Evolutionary conservation across 1,140 invertebrate species (phyloP).

Genomic region (Leptestheria dahalacensis): DNA sequence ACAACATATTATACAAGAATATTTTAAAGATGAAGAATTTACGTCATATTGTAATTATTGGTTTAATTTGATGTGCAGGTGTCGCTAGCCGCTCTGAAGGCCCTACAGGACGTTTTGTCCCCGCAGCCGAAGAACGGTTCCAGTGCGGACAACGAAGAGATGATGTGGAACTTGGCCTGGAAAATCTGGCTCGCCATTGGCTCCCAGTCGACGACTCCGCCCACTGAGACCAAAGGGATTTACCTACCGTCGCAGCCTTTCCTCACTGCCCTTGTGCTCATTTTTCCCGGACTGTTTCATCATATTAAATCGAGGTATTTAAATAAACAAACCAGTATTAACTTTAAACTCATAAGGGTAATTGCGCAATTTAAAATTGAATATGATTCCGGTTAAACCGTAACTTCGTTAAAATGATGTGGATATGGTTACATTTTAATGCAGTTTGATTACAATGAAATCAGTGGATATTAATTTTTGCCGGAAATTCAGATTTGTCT

Average conservation of each 20-base stretch:
- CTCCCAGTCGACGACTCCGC: conserved; percentile 51
- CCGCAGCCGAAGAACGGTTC: conserved; percentile 30
- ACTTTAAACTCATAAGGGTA: too few relatives aligned
- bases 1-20: too few relatives aligned
- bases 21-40: too few relatives aligned
- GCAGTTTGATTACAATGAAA: too few relatives aligned
- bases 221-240: conserved; percentile 40
- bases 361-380: too few relatives aligned
- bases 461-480: too few relatives aligned
- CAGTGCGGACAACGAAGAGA: conserved; percentile 34
- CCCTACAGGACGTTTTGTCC: conserved; percentile 84
- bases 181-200: conserved; percentile 74
- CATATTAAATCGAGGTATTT: conserved; percentile 53
- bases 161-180: conserved; percentile 65
- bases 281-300: conserved; percentile 82
- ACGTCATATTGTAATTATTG: too few relatives aligned
- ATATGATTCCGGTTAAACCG: too few relatives aligned
- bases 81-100: conserved; percentile 85
- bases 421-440: too few relatives aligned
- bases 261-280: conserved; percentile 80
- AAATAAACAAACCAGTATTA: too few relatives aligned
- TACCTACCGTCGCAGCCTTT: conserved; percentile 84
- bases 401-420: too few relatives aligned
- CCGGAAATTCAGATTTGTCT: conserved; percentile 57
- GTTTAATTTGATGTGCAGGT: conserved; percentile 34